Evolutionary conservation across 2,797 vertebrate genomes (phyloP).

Genomic region (Sebastes itinus): DNA sequence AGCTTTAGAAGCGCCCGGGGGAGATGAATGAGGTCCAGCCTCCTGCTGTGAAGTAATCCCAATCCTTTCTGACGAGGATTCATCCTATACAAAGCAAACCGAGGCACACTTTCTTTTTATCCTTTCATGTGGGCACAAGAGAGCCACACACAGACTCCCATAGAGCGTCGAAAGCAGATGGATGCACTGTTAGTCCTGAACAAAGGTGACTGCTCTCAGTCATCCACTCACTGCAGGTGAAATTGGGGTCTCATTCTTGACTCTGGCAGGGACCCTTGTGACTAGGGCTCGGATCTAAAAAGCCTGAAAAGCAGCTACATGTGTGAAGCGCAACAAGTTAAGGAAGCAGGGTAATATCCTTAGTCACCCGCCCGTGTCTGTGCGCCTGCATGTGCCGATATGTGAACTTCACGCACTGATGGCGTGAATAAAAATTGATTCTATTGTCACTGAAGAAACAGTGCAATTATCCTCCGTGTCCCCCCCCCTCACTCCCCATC

Average conservation of each 20-base stretch:
- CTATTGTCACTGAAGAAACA: slow-evolving; percentile 49
- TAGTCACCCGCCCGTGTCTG: not conserved
- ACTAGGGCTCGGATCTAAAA: slow-evolving; percentile 36
- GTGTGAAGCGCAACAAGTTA: slow-evolving; percentile 28
- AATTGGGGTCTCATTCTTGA: slow-evolving; percentile 64
- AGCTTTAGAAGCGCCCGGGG: not conserved
- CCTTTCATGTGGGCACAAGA: slow-evolving; percentile 50
- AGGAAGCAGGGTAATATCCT: slow-evolving; percentile 11
- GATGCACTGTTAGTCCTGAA: slow-evolving; percentile 42
- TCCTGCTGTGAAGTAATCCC: slow-evolving; percentile 59
- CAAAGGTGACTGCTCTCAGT: slow-evolving; percentile 64
- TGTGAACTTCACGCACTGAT: slow-evolving; percentile 21
- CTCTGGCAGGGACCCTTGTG: slow-evolving; percentile 22
- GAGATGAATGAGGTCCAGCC: slow-evolving; percentile 25
- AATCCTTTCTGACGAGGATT: slow-evolving; percentile 45
- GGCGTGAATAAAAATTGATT: slow-evolving; percentile 29
- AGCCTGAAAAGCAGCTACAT: slow-evolving; percentile 35
- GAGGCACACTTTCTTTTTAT: slow-evolving; percentile 43
- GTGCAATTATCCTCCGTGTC: slow-evolving; percentile 43
- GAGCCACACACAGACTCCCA: slow-evolving; percentile 35
- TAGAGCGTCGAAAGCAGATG: slow-evolving; percentile 27
- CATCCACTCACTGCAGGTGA: slow-evolving; percentile 51
- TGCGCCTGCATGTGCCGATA: not conserved
- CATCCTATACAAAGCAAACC: slow-evolving; percentile 55
- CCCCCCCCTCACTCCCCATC: not conserved